These are phyloP conservation scores for Trachelipus rathkii DNA, from an alignment of 1,140 invertebrate species.

Conservation along the genomic window DNA sequence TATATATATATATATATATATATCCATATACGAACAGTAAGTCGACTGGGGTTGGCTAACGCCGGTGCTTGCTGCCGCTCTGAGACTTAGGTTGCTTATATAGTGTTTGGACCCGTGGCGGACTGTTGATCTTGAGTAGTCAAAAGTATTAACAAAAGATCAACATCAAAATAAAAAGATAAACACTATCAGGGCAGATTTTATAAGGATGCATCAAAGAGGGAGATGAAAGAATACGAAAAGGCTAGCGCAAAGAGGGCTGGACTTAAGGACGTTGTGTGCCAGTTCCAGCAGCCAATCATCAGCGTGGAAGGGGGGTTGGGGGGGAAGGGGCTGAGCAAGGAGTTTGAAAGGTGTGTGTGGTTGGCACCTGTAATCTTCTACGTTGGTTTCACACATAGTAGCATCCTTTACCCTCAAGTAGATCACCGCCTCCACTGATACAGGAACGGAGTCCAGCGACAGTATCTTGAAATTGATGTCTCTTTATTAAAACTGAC, in stretches of 20 bases:
- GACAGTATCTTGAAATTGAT: constrained; percentile 54
- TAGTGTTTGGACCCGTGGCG: too few species aligned
- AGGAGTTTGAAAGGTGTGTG: neutral
- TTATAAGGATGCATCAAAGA: constrained; percentile 7
- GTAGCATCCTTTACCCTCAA: constrained; percentile 56
- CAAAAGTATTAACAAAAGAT: neutral
- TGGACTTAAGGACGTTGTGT: neutral
- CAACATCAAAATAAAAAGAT: neutral
- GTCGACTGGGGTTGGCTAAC: too few species aligned
- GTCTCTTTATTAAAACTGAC: neutral
- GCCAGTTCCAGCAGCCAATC: constrained; percentile 7
- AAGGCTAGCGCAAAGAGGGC: neutral
- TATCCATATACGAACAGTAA: too few species aligned
- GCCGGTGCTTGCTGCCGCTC: too few species aligned
- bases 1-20: too few species aligned
- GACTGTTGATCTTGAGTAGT: too few species aligned
- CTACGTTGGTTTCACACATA: constrained; percentile 52
- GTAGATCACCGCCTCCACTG: constrained; percentile 59
- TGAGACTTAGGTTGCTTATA: too few species aligned
- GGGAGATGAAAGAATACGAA: constrained; percentile 10
- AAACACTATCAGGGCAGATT: constrained; percentile 7
- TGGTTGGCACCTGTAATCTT: constrained; percentile 50
- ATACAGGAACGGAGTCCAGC: constrained; percentile 60
- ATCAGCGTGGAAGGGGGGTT: constrained; percentile 2
- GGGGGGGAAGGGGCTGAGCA: neutral